Evolutionary conservation across 2,797 vertebrate genomes (phyloP).

Genomic region (Ctenopoma kingsleyae): DNA sequence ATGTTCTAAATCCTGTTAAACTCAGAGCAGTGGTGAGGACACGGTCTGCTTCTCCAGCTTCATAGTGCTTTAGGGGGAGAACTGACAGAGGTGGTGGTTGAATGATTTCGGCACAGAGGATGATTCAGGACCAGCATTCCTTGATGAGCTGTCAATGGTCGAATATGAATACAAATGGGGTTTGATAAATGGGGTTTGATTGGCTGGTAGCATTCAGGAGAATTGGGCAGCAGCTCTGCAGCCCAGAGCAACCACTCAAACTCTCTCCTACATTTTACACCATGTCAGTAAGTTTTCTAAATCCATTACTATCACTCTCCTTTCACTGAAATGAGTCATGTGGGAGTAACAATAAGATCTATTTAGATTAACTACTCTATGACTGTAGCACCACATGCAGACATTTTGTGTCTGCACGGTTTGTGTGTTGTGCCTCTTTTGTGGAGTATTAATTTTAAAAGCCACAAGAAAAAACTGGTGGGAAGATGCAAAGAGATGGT

Average conservation of each 20-base stretch:
- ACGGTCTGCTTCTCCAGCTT: conserved; percentile 55
- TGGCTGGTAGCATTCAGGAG: conserved; percentile 44
- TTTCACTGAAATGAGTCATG: conserved; percentile 47
- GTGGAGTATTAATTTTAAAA: conserved; percentile 30
- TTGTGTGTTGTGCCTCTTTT: neutral
- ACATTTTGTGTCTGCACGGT: neutral
- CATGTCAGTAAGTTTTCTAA: conserved; percentile 64
- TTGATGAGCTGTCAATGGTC: conserved; percentile 62
- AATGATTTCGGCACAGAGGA: conserved; percentile 51
- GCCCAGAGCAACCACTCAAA: conserved; percentile 40
- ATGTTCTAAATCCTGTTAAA: conserved; percentile 70
- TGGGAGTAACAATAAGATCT: conserved; percentile 30
- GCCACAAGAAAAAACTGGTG: conserved; percentile 2
- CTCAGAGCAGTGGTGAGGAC: conserved; percentile 45
- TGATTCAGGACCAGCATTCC: conserved; percentile 56
- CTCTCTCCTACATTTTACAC: conserved; percentile 39
- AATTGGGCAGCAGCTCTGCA: conserved; percentile 16
- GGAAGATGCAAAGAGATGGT: conserved; percentile 34
- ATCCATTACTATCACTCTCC: conserved; percentile 56
- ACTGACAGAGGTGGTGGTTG: conserved; percentile 47
- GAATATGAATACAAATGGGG: conserved; percentile 57
- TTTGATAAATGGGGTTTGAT: conserved; percentile 71
- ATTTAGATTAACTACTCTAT: conserved; percentile 37
- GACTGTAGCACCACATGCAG: conserved; percentile 8
- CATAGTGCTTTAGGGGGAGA: conserved; percentile 38